These are phyloP conservation scores for Sapayoa aenigma DNA, from an alignment of 2,113 vertebrate genomes.

Conservation along the genomic window DNA sequence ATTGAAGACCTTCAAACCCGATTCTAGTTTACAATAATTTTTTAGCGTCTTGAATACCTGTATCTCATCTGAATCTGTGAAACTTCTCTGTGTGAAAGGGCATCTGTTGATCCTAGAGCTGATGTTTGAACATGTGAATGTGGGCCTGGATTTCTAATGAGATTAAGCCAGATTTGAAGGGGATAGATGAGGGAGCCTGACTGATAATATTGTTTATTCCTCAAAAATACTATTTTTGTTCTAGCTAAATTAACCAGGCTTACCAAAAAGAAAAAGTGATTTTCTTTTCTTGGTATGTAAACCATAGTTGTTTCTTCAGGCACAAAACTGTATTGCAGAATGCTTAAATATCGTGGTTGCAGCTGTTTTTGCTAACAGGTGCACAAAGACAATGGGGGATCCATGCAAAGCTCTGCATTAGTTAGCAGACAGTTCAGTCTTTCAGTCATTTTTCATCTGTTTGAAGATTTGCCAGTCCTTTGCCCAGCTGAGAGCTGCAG, in stretches of 20 bases:
- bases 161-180: background rate
- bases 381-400: background rate
- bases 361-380: slow-evolving; percentile 60
- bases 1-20: background rate
- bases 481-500: background rate
- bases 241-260: background rate
- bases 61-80: background rate
- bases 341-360: background rate
- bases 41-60: background rate
- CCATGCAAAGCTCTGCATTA: background rate
- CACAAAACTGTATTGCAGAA: background rate
- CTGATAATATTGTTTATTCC: background rate
- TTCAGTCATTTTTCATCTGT: slow-evolving; percentile 22
- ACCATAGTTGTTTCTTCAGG: background rate
- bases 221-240: background rate
- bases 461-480: background rate
- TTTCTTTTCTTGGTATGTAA: background rate
- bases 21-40: background rate
- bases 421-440: background rate
- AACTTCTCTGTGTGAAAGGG: background rate
- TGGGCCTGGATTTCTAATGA: background rate
- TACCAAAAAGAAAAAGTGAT: background rate
- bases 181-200: background rate
- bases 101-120: background rate
- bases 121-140: rapidly evolving